These are phyloP conservation scores for Merops nubicus DNA, from an alignment of 2,113 vertebrate species.

Conservation along the genomic window DNA sequence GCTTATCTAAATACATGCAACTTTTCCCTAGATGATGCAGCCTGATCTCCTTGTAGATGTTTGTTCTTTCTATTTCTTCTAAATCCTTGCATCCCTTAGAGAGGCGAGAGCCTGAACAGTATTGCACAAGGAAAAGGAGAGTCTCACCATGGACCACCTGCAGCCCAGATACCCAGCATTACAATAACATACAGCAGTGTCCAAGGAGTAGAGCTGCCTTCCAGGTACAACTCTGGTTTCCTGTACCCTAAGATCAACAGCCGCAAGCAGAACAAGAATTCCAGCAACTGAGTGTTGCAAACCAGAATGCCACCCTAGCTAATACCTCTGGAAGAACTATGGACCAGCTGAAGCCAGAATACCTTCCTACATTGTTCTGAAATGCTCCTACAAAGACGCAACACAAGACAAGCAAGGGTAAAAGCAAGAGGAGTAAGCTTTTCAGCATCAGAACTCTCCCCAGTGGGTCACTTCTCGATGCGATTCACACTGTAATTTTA, in stretches of 20 bases:
- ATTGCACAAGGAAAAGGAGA: constrained; percentile 29
- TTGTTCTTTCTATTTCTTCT: background rate
- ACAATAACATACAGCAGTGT: constrained; percentile 51
- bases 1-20: background rate
- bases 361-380: background rate
- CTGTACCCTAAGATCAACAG: constrained; percentile 17
- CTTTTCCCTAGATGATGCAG: background rate
- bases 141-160: background rate
- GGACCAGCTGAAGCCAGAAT: constrained; percentile 6
- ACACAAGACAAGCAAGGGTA: background rate
- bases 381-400: background rate
- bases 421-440: background rate
- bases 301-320: background rate
- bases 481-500: background rate
- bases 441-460: background rate
- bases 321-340: background rate
- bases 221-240: constrained; percentile 1
- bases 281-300: background rate
- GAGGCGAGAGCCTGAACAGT: background rate
- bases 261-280: constrained; percentile 29
- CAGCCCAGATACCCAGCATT: constrained; percentile 64
- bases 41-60: background rate
- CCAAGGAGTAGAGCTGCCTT: constrained; percentile 25
- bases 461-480: background rate
- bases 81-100: constrained; percentile 43